Conservation (phyloP, 2,797 vertebrate genomes). For the Limosa lapponica region DNA sequence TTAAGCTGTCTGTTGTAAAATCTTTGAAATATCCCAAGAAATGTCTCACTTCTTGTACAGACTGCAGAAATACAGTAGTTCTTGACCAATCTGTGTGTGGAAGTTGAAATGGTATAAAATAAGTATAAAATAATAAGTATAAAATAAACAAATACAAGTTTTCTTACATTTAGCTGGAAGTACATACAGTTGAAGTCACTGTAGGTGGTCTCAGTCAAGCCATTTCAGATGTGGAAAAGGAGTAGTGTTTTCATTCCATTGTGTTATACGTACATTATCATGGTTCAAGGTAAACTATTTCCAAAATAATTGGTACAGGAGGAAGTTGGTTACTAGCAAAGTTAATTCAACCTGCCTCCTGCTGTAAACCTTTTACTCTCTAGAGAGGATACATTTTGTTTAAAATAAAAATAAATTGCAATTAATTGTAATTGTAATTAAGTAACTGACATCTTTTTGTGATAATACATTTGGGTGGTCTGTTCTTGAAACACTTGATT, state of each 20-base stretch:
- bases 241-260: constrained; percentile 66
- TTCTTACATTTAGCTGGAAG: background rate
- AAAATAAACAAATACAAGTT: background rate
- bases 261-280: constrained; percentile 60
- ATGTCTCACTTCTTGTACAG: too few species aligned
- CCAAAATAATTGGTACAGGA: constrained; percentile 68
- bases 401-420: background rate
- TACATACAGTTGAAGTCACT: constrained; percentile 36
- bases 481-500: constrained; percentile 75
- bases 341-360: constrained; percentile 57
- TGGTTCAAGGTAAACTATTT: constrained; percentile 65
- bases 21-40: too few species aligned
- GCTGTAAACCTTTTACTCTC: constrained; percentile 61
- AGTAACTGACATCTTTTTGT: constrained; percentile 75
- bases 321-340: constrained; percentile 63
- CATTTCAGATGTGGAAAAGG: constrained; percentile 43
- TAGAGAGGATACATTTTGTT: constrained; percentile 67
- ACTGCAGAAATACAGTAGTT: too few species aligned
- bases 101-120: too few species aligned
- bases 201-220: constrained; percentile 76
- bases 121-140: too few species aligned
- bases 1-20: too few species aligned
- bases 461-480: constrained; percentile 80
- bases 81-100: too few species aligned
- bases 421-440: constrained; percentile 58